These are phyloP conservation scores for Pithys albifrons DNA, from an alignment of 2,113 vertebrate species.

Conservation along the genomic window DNA sequence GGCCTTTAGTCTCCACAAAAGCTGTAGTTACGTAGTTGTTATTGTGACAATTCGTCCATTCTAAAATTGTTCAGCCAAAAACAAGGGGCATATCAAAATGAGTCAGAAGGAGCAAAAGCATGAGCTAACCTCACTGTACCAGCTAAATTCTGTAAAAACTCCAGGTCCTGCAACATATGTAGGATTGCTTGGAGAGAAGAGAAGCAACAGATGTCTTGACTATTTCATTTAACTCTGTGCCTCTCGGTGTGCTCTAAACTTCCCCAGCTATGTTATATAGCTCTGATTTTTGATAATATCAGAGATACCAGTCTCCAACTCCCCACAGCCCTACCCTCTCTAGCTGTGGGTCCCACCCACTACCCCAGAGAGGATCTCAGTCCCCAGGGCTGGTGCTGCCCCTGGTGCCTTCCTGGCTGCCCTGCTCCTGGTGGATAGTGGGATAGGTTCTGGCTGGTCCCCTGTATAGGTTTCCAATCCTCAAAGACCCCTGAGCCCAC, in stretches of 20 bases:
- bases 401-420: fast-evolving
- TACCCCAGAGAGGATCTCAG: fast-evolving
- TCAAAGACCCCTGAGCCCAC: fast-evolving
- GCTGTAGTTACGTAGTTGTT: neutral
- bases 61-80: neutral
- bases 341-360: too few relatives aligned
- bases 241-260: neutral
- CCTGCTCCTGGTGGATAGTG: neutral
- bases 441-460: neutral
- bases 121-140: fast-evolving
- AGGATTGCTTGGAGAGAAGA: neutral
- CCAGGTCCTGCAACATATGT: neutral
- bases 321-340: neutral
- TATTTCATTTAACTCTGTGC: neutral
- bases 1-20: neutral
- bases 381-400: neutral
- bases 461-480: fast-evolving
- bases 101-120: neutral
- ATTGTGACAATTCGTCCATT: neutral
- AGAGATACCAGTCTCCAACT: neutral
- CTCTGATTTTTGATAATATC: neutral
- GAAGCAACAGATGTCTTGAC: neutral
- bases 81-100: neutral
- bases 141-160: neutral
- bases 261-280: neutral